Base-by-base conservation (phyloP, 2,888 invertebrate genomes). In the Spodoptera picta region DNA sequence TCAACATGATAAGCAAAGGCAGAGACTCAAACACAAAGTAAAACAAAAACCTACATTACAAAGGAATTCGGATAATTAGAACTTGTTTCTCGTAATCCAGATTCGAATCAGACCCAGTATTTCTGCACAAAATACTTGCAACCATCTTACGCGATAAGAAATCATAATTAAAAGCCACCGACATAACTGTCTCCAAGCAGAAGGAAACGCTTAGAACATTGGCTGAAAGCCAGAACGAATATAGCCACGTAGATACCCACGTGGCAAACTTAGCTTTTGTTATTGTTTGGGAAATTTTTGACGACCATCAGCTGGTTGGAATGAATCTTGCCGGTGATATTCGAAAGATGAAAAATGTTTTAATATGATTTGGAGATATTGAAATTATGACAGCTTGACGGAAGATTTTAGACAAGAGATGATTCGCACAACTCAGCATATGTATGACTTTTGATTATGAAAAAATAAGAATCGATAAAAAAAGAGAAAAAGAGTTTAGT, bases 141-240 rank as follows among this genome's bases (percentile, higher is more conserved):
- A 52, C 49, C 27, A 19, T 53, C 23, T 23, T 14, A 52, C 10
- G 50, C n/a, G 49, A 61, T 58, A 71, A 69, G 72, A 71, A 70
- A 66, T 67, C 56, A 65, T 62, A 74, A 71, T 74, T 71, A 73
- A 66, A 83, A 82, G 64, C 65, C 73, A 73, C 79, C 71, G 71
- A 76, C 72, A 70, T 71, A 76, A 75, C 69, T 69, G 79, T 81
- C 76, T 55, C 56, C 69, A 54, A 58, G 57, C 55, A 73, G 73
- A 75, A 82, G 84, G 83, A 80, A 82, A 72, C 69, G 65, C 64
- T 65, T 41, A 63, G 70, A 58, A 57, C 14, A 45, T 75, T 83
- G 83, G 83, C 77, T 42, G 19, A 9, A 5, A 31, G 84, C 83
- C 83, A 83, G 57, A 65, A 70, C 75, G 57, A 73, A 82, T 83